Percentiles rank a stretch among this genome's conserved stretches.
Conservation (phyloP, 2,888 invertebrate species). For the Mellilla xanthometata region DNA sequence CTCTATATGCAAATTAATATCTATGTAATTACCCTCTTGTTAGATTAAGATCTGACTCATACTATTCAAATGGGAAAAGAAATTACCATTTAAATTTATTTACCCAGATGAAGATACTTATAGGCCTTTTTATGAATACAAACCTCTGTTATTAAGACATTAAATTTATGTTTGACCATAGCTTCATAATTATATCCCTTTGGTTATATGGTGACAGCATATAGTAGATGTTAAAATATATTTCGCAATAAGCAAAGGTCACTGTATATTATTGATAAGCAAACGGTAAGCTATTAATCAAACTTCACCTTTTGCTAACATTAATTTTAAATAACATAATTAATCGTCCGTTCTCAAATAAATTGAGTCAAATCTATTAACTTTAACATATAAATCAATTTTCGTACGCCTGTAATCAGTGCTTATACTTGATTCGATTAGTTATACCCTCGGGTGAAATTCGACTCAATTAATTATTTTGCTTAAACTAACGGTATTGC, state of each 20-base stretch:
- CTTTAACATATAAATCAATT: constrained; percentile 25
- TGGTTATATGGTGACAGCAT: not conserved
- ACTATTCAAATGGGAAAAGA: constrained; percentile 44
- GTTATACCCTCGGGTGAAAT: constrained; percentile 7
- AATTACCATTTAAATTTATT: constrained; percentile 55
- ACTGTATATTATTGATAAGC: constrained; percentile 14
- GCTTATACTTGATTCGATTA: constrained; percentile 18
- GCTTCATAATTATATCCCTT: constrained; percentile 1
- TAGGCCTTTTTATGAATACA: constrained; percentile 1
- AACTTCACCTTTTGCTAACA: constrained; percentile 20
- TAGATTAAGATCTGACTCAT: constrained; percentile 51
- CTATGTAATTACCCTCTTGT: constrained; percentile 55
- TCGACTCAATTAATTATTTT: not conserved
- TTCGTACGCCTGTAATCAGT: constrained; percentile 20
- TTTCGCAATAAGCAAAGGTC: constrained; percentile 6
- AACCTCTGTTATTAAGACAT: constrained; percentile 7
- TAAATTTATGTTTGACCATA: constrained; percentile 2
- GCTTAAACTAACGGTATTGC: too few relatives aligned
- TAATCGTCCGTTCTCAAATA: constrained; percentile 21
- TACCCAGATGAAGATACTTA: constrained; percentile 31
- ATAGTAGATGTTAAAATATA: constrained; percentile 4
- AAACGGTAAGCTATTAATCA: constrained; percentile 19
- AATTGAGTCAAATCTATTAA: constrained; percentile 22
- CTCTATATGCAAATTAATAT: constrained; percentile 64
- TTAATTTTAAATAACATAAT: constrained; percentile 22